Evolutionary conservation across 2,113 vertebrate species (phyloP), one percentile per base, ranked within the genome.

Genomic region (Tragulus kanchil): DNA sequence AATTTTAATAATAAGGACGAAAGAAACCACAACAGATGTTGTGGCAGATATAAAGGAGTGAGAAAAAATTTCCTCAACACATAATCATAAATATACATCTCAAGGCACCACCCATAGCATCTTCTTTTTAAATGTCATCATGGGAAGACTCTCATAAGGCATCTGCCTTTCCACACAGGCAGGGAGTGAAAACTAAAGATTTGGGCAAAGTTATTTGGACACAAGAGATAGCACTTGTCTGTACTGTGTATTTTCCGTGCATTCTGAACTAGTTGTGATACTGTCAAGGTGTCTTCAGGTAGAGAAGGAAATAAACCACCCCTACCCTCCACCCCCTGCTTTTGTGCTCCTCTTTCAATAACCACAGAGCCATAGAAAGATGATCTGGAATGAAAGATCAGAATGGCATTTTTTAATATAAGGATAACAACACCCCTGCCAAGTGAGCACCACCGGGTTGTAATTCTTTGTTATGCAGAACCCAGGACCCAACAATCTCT

Each of bases 101-200:
- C 16, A 94, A 90, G 77, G n/a, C 8, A 90, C 23, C 7, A 85
- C 85, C 97, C 85, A 93, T 23, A 89, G 88, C 71, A 96, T 90
- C 85, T 89, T 94, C 45, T 65, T 94, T 96, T 85, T 94, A 96
- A 97, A 93, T 96, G 85, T 90, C 93, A 95, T 89, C 88, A 25
- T 96, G 69, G 61, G 61, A 95, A 96, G 78, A 79, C 61, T 85
- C 58, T 95, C 69, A 54, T 75, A 89, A 94, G 71, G 65, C 90
- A 90, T 97, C 90, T 95, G 89, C 90, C 97, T 97, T 95, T 94
- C 94, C 62, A 90, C 97, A 95, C 96, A 98, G 97, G 85, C 96
- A 97, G 97, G 45, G 61, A 94, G 89, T 69, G 36, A 83, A 92
- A 56, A 94, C 61, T 81, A 96, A 92, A 96, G 83, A 97, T 97